phyloP scores from a whole-genome alignment of 2,113 vertebrate genomes.

The Cynopterus brachyotis region DNA sequence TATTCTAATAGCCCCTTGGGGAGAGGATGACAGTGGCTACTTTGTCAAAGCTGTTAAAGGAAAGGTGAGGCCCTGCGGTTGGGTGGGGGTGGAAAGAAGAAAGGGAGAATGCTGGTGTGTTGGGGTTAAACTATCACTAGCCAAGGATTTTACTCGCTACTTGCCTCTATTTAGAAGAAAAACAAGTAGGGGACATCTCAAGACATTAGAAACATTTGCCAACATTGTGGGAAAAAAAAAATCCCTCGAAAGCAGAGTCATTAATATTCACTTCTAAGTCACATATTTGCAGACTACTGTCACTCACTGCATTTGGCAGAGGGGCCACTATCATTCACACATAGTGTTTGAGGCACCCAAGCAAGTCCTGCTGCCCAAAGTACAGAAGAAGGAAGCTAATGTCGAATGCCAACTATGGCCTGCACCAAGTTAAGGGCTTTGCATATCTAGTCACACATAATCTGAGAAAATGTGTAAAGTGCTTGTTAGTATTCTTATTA shows the following conservation, averaged over 20 bases:
- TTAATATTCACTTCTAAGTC: neutral
- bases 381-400: neutral
- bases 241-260: neutral
- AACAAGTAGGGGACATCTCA: neutral
- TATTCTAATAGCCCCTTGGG: neutral
- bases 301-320: neutral
- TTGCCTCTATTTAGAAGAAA: neutral
- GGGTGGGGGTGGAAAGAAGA: neutral
- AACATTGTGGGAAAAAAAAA: neutral
- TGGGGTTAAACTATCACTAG: neutral
- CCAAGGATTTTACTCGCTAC: neutral
- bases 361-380: neutral
- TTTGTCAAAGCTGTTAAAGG: neutral
- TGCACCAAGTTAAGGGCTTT: neutral
- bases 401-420: neutral
- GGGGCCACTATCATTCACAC: neutral
- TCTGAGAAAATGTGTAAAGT: neutral
- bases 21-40: neutral
- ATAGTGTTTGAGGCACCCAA: neutral
- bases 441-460: neutral
- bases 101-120: neutral
- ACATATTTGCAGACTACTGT: neutral
- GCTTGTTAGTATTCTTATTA: neutral
- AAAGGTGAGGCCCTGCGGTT: neutral
- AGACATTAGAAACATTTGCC: neutral